A percentile compares a stretch with the other conserved stretches of the same genome.
phyloP scores from a whole-genome alignment of 1,140 invertebrate species.

The Drosophila nikananu region DNA sequence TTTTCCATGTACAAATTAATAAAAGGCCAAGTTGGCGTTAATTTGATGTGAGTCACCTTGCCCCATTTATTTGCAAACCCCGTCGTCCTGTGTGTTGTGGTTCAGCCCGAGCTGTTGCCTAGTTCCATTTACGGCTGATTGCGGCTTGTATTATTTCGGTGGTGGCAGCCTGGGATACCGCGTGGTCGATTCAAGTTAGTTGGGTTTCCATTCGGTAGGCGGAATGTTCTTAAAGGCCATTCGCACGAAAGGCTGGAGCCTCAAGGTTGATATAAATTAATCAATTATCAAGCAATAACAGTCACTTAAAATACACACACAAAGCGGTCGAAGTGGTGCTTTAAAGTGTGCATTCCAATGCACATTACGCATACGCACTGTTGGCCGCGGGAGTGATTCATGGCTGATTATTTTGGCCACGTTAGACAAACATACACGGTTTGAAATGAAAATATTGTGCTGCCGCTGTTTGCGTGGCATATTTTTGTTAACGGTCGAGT shows the following conservation, averaged over 20 bases:
- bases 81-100: constrained; percentile 58
- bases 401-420: constrained; percentile 19
- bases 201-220: constrained; percentile 56
- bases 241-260: constrained; percentile 57
- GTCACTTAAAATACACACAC: background rate
- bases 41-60: constrained; percentile 20
- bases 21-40: background rate
- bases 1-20: background rate
- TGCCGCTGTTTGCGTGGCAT: constrained; percentile 22
- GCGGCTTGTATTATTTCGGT: constrained; percentile 8
- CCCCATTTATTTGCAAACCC: background rate
- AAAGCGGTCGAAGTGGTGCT: background rate
- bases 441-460: constrained; percentile 17
- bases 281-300: constrained; percentile 26
- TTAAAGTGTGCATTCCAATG: background rate
- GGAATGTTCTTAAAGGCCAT: constrained; percentile 66
- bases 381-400: constrained; percentile 13
- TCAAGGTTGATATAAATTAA: constrained; percentile 59
- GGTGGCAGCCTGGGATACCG: constrained; percentile 1
- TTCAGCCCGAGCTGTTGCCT: constrained; percentile 51
- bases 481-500: constrained; percentile 40
- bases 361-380: constrained; percentile 38
- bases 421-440: constrained; percentile 9
- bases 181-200: constrained; percentile 48
- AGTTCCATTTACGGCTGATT: constrained; percentile 38